Percentiles rank a stretch among this genome's conserved stretches.
phyloP scores from a whole-genome alignment of 2,113 vertebrate species.

The Heterocephalus glaber region DNA sequence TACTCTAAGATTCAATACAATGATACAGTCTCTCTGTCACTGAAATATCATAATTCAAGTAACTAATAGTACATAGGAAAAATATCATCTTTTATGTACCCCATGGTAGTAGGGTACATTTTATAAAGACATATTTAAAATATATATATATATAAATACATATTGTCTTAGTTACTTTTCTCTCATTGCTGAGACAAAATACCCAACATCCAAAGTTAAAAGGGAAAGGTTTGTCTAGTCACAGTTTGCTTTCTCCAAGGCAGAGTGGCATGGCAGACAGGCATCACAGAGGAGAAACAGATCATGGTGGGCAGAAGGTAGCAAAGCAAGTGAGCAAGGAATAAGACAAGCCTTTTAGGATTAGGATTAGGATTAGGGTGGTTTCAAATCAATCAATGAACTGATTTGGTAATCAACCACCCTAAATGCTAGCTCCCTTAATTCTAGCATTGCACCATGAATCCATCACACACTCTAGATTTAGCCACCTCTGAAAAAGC shows the following conservation, averaged over 20 bases:
- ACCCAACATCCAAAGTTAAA: neutral
- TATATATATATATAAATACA: too few relatives aligned
- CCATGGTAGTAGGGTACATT: neutral
- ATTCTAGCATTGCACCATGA: neutral
- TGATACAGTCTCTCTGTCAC: neutral
- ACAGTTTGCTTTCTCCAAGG: neutral
- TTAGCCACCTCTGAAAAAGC: neutral
- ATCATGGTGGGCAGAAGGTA: neutral
- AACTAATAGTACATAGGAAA: neutral
- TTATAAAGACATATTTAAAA: neutral
- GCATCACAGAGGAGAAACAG: neutral
- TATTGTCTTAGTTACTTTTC: neutral
- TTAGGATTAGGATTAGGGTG: neutral
- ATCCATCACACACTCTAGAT: neutral
- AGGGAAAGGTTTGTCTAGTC: neutral
- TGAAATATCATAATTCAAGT: constrained; percentile 1
- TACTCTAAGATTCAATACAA: neutral
- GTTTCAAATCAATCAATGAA: too few relatives aligned
- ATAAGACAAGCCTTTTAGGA: neutral
- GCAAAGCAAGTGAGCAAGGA: neutral
- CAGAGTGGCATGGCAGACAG: neutral
- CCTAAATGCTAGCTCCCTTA: too few relatives aligned
- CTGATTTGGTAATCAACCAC: too few relatives aligned
- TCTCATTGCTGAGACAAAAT: neutral
- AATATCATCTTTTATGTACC: neutral